Evolutionary conservation across 2,888 invertebrate genomes (phyloP).

Genomic region (Macaria notata): DNA sequence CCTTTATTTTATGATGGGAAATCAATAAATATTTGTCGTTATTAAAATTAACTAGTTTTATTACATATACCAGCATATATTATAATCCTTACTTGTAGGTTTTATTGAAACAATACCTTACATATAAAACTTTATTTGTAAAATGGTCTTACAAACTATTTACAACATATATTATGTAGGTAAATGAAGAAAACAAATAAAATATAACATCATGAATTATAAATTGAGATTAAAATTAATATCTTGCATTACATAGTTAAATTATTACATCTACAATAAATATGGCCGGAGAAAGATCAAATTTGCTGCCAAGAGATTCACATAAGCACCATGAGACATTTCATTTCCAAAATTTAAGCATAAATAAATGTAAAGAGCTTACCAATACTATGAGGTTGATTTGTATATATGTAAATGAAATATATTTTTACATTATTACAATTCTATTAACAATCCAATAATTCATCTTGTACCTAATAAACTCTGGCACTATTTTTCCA

Average conservation of each 20-base stretch:
- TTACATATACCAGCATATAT: constrained; percentile 14
- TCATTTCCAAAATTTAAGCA: too few species aligned
- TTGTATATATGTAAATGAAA: too few species aligned
- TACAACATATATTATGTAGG: constrained; percentile 1
- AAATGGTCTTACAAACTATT: constrained; percentile 16
- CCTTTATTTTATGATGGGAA: constrained; percentile 64
- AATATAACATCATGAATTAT: constrained; percentile 1
- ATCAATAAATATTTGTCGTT: constrained; percentile 69
- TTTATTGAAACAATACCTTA: not conserved
- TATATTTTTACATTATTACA: too few species aligned
- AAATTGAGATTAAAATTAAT: constrained; percentile 1
- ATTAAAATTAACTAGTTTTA: constrained; percentile 40
- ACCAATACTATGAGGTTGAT: too few species aligned
- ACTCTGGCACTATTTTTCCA: constrained; percentile 9
- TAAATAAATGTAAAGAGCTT: too few species aligned
- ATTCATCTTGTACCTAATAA: too few species aligned
- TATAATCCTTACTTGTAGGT: too few species aligned
- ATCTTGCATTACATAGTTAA: too few species aligned
- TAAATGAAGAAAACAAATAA: constrained; percentile 3
- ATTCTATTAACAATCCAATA: too few species aligned
- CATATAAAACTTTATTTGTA: constrained; percentile 12
- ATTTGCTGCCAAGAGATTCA: too few species aligned
- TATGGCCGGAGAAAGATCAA: too few species aligned
- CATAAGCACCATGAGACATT: not conserved
- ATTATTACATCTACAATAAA: too few species aligned